These are phyloP conservation scores for Rhopalosiphum maidis DNA, from an alignment of 1,140 invertebrate genomes.

Conservation along the genomic window DNA sequence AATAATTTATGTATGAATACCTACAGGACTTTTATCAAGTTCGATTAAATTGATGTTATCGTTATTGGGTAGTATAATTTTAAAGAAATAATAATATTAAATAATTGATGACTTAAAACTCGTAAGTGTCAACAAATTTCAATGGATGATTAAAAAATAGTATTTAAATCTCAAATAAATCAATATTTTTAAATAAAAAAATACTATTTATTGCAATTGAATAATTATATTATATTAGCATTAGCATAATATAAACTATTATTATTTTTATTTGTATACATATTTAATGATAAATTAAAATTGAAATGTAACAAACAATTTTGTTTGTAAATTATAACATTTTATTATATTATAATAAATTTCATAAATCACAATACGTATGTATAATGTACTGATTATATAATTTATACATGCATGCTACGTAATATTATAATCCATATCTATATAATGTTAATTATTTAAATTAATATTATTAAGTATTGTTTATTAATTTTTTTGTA, in stretches of 20 bases:
- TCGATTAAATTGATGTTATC: not conserved
- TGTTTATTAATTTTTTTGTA: not conserved
- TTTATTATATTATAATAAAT: not conserved
- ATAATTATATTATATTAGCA: not conserved
- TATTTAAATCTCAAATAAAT: not conserved
- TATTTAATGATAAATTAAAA: not conserved
- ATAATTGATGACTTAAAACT: not conserved
- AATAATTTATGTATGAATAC: not conserved
- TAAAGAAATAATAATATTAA: too few species aligned
- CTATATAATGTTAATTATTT: not conserved
- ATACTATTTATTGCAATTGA: not conserved
- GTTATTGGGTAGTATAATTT: not conserved
- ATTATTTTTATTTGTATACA: not conserved
- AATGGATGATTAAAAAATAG: not conserved
- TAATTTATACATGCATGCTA: not conserved
- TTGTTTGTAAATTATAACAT: not conserved
- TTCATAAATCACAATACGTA: not conserved
- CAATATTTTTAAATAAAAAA: not conserved
- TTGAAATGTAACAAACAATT: not conserved
- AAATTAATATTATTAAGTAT: not conserved
- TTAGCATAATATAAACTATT: not conserved
- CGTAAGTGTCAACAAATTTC: not conserved
- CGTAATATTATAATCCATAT: not conserved
- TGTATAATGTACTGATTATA: not conserved
- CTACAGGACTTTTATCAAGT: not conserved